Base-by-base conservation (phyloP, 2,888 invertebrate genomes). In the Pseudoips prasinana region DNA sequence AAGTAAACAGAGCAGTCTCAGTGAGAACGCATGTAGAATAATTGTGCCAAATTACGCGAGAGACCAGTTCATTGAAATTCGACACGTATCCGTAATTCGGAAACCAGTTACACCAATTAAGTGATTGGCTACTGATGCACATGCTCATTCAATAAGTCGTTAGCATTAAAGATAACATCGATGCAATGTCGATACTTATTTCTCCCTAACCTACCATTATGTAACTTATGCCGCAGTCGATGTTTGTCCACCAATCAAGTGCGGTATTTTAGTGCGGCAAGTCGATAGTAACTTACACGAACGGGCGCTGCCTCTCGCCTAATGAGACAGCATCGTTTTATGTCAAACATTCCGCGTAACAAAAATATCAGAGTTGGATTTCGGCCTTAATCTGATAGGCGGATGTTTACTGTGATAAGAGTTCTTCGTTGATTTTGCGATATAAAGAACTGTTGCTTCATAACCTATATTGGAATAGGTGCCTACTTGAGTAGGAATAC, bases 311-410 rank as follows among this genome's bases (percentile, higher is more conserved):
- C 64, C 77, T 80, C 77, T 71, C 62, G 41, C 63, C 69, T 84
- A 85, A 86, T 82, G 82, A 79, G 82, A 82, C 82, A 73, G 65
- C 69, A 65, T 66, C 72, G 77, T 71, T 82, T 82, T 74, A 72
- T 78, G 79, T 71, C 73, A 75, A 73, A 73, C 66, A 64, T 72
- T 58, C 58, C 63, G 40, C 47, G 73, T 59, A 60, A 67, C 73
- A 58, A 40, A 55, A 67, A 61, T 63, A 3, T 14, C 14, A 14
- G 14, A 14, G 14, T 5, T 14, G 14, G 14, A 14, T 3, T 14
- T 14, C 14, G 14, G 14, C 14, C 14, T 14, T 14, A 14, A 14
- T 14, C 14, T 14, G 14, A 14, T 14, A 14, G 14, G 14, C 14
- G 14, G 14, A 14, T n/a, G n/a, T n/a, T n/a, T n/a, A 14, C 5